Evolutionary conservation across 1,140 invertebrate species (phyloP).

Genomic region (Drosophila asahinai): DNA sequence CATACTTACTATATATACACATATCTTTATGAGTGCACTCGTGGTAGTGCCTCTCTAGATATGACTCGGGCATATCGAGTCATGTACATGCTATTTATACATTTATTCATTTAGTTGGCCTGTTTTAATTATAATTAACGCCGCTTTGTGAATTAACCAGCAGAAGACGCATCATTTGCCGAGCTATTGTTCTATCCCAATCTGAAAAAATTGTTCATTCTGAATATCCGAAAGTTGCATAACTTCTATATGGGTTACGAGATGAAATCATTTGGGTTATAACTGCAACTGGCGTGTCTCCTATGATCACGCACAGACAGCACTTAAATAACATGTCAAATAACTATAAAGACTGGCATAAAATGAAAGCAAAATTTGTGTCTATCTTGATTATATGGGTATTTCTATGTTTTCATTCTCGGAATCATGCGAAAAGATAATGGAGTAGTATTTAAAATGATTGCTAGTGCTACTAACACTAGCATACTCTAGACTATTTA

Average conservation of each 20-base stretch:
- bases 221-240: background rate
- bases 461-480: no score
- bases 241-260: background rate
- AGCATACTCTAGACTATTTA: background rate
- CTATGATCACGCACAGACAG: slow-evolving; percentile 6
- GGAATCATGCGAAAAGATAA: background rate
- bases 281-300: slow-evolving; percentile 8
- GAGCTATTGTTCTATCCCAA: background rate
- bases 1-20: slow-evolving; percentile 16
- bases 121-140: slow-evolving; percentile 84
- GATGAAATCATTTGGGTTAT: slow-evolving; percentile 6
- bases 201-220: background rate
- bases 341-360: slow-evolving; percentile 1
- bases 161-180: slow-evolving; percentile 1
- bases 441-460: background rate
- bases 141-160: slow-evolving; percentile 61
- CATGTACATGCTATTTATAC: slow-evolving; percentile 48
- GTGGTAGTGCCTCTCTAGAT: slow-evolving; percentile 21
- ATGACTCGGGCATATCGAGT: slow-evolving; percentile 20
- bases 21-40: slow-evolving; percentile 19
- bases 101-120: slow-evolving; percentile 68
- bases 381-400: background rate
- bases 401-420: background rate
- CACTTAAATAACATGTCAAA: slow-evolving; percentile 13
- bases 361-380: background rate